phyloP scores from a whole-genome alignment of 2,113 vertebrate genomes.

The Tetrax tetrax region DNA sequence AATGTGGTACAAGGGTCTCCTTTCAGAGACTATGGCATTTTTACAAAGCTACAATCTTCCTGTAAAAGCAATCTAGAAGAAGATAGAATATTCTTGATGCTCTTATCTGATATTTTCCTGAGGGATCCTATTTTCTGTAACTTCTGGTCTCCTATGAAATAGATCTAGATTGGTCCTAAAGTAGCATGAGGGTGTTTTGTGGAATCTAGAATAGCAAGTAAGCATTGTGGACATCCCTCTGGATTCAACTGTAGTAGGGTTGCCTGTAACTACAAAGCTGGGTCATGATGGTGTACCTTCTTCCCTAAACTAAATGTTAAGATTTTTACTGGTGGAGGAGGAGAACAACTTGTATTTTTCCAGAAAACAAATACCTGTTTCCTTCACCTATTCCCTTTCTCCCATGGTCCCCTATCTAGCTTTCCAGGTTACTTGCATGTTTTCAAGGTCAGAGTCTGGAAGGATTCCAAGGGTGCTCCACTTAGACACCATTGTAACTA shows the following conservation, averaged over 20 bases:
- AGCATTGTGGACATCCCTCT: not conserved
- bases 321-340: not conserved
- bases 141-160: not conserved
- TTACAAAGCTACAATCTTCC: not conserved
- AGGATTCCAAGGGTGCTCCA: not conserved
- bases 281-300: not conserved
- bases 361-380: not conserved
- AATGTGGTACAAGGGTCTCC: not conserved
- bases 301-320: not conserved
- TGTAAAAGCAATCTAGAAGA: not conserved
- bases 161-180: not conserved
- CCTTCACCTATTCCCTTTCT: not conserved
- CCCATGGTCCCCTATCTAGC: not conserved
- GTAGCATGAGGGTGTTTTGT: not conserved
- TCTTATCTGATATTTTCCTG: not conserved
- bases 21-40: not conserved
- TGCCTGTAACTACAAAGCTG: not conserved
- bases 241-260: not conserved
- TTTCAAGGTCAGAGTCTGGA: conserved; percentile 31
- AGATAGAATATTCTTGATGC: not conserved
- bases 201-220: not conserved
- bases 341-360: not conserved
- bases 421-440: not conserved
- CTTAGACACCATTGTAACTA: not conserved
- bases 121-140: not conserved